Conservation (phyloP, 2,797 vertebrate genomes). For the Acipenser ruthenus region DNA sequence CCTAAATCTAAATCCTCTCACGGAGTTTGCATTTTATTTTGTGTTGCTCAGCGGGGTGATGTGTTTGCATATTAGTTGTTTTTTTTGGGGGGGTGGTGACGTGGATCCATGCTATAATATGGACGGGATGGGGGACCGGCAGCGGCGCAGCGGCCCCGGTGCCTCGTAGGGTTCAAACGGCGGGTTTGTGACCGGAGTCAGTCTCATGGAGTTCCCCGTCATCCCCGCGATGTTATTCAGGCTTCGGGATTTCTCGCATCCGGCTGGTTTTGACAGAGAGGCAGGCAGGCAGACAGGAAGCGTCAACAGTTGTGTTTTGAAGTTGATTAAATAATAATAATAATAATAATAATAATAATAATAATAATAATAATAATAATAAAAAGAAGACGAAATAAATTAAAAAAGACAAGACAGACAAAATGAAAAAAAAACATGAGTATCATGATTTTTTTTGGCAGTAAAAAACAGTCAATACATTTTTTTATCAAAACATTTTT, state of each 20-base stretch:
- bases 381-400: conserved; percentile 30
- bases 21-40: too few relatives aligned
- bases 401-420: conserved; percentile 33
- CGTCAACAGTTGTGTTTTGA: too few relatives aligned
- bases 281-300: neutral
- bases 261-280: conserved; percentile 42
- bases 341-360: conserved; percentile 19
- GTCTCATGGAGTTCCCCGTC: conserved; percentile 72
- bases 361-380: conserved; percentile 30
- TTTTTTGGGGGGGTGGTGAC: too few relatives aligned
- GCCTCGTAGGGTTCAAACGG: conserved; percentile 74
- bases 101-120: conserved; percentile 64
- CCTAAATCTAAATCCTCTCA: too few relatives aligned
- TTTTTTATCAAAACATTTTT: neutral
- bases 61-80: too few relatives aligned
- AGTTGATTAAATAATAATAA: conserved; percentile 1
- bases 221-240: conserved; percentile 85
- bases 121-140: conserved; percentile 79
- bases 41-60: too few relatives aligned
- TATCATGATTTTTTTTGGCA: neutral
- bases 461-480: too few relatives aligned
- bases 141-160: conserved; percentile 67
- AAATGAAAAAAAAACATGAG: neutral
- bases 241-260: conserved; percentile 87
- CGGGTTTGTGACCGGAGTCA: conserved; percentile 71